These are phyloP conservation scores for Ophioninae sp. DNA, from an alignment of 2,888 invertebrate species.

Conservation along the genomic window DNA sequence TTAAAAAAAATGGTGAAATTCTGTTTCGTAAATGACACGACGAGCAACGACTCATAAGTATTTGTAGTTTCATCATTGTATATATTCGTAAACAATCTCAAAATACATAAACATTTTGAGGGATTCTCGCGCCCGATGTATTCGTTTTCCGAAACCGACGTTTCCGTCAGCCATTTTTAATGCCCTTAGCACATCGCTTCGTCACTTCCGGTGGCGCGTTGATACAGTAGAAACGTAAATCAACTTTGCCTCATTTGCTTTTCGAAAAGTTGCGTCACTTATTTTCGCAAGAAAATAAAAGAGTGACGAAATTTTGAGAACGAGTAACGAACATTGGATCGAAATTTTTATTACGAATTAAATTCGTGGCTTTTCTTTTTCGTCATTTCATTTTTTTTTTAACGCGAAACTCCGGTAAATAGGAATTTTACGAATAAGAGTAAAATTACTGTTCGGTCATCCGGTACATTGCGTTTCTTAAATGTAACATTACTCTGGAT, in stretches of 20 bases:
- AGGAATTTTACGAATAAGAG: too few relatives aligned
- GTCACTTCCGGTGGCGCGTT: background rate
- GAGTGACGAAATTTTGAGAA: background rate
- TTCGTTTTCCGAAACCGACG: background rate
- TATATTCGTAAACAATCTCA: background rate
- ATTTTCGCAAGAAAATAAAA: background rate
- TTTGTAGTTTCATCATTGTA: background rate
- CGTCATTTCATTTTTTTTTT: background rate
- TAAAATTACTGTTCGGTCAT: too few relatives aligned
- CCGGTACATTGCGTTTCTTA: too few relatives aligned
- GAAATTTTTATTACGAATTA: background rate
- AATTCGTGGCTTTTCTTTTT: background rate
- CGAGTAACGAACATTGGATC: background rate
- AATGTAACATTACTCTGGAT: too few relatives aligned
- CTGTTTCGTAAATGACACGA: background rate
- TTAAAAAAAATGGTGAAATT: too few relatives aligned
- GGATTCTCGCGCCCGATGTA: background rate
- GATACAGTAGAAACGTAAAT: background rate
- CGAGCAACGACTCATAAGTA: background rate
- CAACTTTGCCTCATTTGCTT: background rate
- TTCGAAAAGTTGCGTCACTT: background rate
- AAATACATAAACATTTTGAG: background rate
- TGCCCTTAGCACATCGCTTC: background rate
- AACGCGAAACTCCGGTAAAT: too few relatives aligned
- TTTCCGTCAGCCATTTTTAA: background rate